Conservation (phyloP, 2,113 vertebrate genomes). For the Synchiropus splendidus region DNA sequence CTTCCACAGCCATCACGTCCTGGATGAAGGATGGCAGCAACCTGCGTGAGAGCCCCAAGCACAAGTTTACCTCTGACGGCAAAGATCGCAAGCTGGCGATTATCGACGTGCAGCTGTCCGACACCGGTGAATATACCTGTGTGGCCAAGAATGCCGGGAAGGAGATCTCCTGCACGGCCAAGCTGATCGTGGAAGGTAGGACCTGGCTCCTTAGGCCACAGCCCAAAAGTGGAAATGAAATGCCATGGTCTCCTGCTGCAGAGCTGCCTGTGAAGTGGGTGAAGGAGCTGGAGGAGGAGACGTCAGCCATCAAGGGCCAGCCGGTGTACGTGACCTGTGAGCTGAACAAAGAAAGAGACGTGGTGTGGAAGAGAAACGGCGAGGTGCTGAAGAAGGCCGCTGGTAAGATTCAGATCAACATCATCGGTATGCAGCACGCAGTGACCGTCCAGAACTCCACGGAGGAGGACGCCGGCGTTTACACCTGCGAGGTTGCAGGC, state of each 20-base stretch:
- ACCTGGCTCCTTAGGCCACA: too few species aligned
- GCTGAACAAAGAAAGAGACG: conserved; percentile 87
- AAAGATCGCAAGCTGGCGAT: conserved; percentile 93
- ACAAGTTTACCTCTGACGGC: conserved; percentile 92
- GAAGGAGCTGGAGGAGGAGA: conserved; percentile 83
- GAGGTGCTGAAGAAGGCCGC: conserved; percentile 66
- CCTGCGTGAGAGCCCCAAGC: conserved; percentile 89
- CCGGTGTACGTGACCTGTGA: conserved; percentile 88
- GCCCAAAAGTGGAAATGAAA: too few species aligned
- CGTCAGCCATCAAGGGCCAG: conserved; percentile 81
- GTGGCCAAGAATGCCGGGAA: conserved; percentile 89
- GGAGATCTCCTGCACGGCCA: conserved; percentile 88
- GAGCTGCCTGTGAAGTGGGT: conserved; percentile 88
- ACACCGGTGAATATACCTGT: conserved; percentile 95
- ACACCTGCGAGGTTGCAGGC: conserved; percentile 69
- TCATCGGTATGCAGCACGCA: conserved; percentile 80
- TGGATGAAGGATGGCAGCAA: conserved; percentile 97
- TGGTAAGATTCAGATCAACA: conserved; percentile 73
- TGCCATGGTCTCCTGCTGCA: conserved; percentile 51
- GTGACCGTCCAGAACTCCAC: conserved; percentile 76
- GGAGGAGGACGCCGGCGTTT: conserved; percentile 75
- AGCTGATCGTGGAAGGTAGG: conserved; percentile 98
- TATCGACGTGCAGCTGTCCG: conserved; percentile 92
- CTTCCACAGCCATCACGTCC: conserved; percentile 84
- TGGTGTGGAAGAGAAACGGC: conserved; percentile 85